These are phyloP conservation scores for Holothuria leucospilota DNA, from an alignment of 53 echinoderm and acorn worm genomes.

Conservation along the genomic window DNA sequence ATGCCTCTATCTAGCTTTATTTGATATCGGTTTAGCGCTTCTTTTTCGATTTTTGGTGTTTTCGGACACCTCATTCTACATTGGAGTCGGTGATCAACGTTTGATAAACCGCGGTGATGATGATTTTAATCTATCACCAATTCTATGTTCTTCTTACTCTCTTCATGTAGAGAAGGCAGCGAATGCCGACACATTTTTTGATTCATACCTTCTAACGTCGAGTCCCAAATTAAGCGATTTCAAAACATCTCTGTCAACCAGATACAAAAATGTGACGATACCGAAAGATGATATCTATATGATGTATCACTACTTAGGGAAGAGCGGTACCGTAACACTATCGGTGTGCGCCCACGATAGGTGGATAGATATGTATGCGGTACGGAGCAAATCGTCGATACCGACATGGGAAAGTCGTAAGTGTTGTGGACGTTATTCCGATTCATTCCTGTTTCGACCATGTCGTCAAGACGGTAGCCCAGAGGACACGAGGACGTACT, in stretches of 20 bases:
- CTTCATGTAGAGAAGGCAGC: background rate
- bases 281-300: constrained; percentile 1
- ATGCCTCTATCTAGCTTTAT: constrained; percentile 8
- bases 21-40: constrained; percentile 37
- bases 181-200: background rate
- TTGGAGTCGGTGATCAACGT: constrained; percentile 43
- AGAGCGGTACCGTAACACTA: background rate
- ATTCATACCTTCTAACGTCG: background rate
- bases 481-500: background rate
- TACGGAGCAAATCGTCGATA: constrained; percentile 22
- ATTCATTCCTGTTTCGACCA: background rate
- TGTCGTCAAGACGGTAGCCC: constrained; percentile 24
- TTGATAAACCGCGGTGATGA: constrained; percentile 14
- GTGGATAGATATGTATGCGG: constrained; percentile 10
- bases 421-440: constrained; percentile 31
- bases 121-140: constrained; percentile 14
- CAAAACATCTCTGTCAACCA: background rate
- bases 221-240: background rate
- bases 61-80: background rate
- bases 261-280: background rate
- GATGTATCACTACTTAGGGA: constrained; percentile 32
- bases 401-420: constrained; percentile 5
- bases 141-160: background rate
- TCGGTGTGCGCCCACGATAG: constrained; percentile 9
- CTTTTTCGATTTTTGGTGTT: constrained; percentile 27